phyloP scores from a whole-genome alignment of 2,113 vertebrate species.

The Lathamus discolor region DNA sequence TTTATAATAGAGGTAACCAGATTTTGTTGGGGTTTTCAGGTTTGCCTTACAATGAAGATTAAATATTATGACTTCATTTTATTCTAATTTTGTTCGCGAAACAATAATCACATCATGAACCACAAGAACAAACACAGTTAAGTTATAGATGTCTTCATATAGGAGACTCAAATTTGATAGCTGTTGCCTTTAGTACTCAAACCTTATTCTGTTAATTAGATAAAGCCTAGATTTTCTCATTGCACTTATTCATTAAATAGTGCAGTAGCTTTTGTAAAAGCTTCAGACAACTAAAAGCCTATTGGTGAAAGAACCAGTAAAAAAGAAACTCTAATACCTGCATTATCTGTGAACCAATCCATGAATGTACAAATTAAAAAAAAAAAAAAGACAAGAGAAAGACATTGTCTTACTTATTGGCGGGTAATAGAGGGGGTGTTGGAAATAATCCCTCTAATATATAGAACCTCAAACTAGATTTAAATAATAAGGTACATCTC shows the following conservation, averaged over 20 bases:
- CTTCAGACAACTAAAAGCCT: neutral
- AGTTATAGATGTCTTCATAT: neutral
- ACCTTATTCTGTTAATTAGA: neutral
- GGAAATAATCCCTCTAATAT: neutral
- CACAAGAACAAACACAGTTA: neutral
- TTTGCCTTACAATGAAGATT: neutral
- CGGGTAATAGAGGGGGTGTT: neutral
- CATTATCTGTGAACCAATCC: neutral
- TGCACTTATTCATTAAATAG: neutral
- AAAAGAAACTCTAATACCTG: neutral
- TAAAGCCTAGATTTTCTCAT: neutral
- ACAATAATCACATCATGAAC: neutral
- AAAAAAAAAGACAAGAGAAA: neutral
- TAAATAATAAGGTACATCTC: neutral
- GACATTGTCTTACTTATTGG: neutral
- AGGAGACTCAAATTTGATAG: neutral
- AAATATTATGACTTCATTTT: neutral
- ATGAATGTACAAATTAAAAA: neutral
- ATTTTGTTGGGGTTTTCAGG: fast-evolving
- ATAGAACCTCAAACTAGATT: neutral
- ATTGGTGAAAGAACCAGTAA: neutral
- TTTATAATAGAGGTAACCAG: neutral
- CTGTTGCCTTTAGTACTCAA: neutral
- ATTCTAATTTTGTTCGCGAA: neutral
- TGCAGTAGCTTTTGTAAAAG: neutral